Percentiles rank a stretch among this genome's conserved stretches.
phyloP scores from a whole-genome alignment of 2,797 vertebrate genomes.

The Sebastes minor region DNA sequence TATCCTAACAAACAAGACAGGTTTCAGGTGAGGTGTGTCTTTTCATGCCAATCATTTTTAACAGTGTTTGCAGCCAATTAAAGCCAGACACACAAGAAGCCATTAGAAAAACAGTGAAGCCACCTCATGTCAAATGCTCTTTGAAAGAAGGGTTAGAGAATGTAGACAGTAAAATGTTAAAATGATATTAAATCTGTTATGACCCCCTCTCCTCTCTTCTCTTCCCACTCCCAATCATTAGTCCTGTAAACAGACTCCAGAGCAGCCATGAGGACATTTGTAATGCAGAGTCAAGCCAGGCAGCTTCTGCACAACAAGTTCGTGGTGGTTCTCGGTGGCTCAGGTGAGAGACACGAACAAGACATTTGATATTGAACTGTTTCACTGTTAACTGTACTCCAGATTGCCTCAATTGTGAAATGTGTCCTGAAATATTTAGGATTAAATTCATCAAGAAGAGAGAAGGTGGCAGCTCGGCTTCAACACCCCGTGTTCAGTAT shows the following conservation, averaged over 20 bases:
- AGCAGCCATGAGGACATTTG: conserved; percentile 9
- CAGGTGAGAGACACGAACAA: conserved; percentile 75
- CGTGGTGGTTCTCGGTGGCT: conserved; percentile 83
- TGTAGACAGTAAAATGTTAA: background rate
- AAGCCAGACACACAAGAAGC: too few species aligned
- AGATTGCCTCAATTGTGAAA: background rate
- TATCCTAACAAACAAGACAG: too few species aligned
- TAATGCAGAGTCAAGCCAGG: conserved; percentile 61
- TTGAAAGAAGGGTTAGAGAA: background rate
- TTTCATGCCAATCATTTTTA: rapidly evolving
- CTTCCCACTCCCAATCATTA: background rate
- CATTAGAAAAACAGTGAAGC: too few species aligned
- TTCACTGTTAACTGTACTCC: background rate
- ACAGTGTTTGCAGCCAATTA: too few species aligned
- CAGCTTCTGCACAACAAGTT: conserved; percentile 86
- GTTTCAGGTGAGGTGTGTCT: too few species aligned
- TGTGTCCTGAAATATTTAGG: background rate
- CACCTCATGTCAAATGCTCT: too few species aligned
- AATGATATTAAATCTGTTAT: background rate
- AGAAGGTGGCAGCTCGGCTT: background rate
- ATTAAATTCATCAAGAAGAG: background rate
- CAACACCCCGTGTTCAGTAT: background rate
- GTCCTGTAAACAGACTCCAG: background rate
- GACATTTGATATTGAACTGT: background rate
- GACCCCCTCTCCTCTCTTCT: background rate